Percentiles rank a stretch among this genome's conserved stretches.
Conservation (phyloP, 2,797 vertebrate species). For the Cryptoprocta ferox region DNA sequence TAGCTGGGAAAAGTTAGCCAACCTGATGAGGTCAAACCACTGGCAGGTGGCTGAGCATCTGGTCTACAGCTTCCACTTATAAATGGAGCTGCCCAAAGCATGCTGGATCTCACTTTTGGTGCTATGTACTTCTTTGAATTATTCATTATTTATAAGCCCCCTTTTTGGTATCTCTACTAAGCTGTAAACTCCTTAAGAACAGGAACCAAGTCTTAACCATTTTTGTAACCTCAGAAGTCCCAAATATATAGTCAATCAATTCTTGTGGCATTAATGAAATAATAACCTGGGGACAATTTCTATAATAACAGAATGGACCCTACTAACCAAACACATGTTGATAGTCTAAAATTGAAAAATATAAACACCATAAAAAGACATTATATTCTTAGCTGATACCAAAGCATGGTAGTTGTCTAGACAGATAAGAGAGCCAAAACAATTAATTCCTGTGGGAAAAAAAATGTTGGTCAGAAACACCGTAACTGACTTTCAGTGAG, state of each 20-base stretch:
- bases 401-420: neutral
- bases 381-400: neutral
- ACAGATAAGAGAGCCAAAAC: neutral
- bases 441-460: neutral
- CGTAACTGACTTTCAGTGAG: neutral
- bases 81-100: neutral
- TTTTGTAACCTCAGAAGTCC: neutral
- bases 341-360: neutral
- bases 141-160: neutral
- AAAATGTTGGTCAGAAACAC: neutral
- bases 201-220: neutral
- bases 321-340: neutral
- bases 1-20: neutral
- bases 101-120: neutral
- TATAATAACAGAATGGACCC: neutral
- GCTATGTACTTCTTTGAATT: neutral
- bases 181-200: slow-evolving; percentile 15
- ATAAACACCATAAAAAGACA: neutral
- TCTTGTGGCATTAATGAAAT: neutral
- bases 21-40: neutral
- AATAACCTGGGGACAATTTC: neutral
- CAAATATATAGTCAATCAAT: neutral
- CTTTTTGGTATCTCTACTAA: neutral
- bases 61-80: neutral
- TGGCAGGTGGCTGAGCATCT: neutral